A percentile compares a stretch with the other conserved stretches of the same genome.
phyloP scores from a whole-genome alignment of 2,113 vertebrate species.

The Istiophorus platypterus region DNA sequence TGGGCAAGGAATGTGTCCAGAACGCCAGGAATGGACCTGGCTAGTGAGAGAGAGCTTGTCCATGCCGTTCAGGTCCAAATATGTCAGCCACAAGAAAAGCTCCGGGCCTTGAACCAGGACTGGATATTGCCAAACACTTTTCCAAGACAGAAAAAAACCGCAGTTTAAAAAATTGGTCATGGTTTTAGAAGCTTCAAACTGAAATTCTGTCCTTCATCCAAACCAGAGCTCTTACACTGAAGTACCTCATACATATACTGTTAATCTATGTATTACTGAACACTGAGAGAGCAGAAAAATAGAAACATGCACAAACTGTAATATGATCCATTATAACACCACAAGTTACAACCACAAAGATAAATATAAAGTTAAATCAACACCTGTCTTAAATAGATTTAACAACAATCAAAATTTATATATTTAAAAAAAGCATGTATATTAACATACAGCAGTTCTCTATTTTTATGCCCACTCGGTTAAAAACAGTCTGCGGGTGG shows the following conservation, averaged over 20 bases:
- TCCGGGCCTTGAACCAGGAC: slow-evolving; percentile 41
- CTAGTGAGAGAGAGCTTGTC: slow-evolving; percentile 3
- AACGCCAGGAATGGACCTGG: slow-evolving; percentile 26
- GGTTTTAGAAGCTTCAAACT: slow-evolving; percentile 9
- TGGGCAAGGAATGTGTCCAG: slow-evolving; percentile 71
- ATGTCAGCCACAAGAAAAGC: slow-evolving; percentile 27
- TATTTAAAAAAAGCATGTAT: too few relatives aligned
- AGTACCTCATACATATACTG: slow-evolving; percentile 4
- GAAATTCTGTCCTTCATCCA: background rate
- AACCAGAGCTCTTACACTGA: slow-evolving; percentile 7
- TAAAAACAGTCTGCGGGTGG: too few relatives aligned
- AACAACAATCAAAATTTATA: background rate
- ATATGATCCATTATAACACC: background rate
- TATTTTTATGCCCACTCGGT: background rate
- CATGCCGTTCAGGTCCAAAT: slow-evolving; percentile 22
- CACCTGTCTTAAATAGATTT: background rate
- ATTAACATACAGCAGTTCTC: background rate
- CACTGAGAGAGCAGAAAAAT: background rate
- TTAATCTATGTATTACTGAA: background rate
- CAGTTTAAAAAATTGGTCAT: slow-evolving; percentile 2
- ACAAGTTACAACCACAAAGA: slow-evolving; percentile 15
- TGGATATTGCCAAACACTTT: slow-evolving; percentile 4
- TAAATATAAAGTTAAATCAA: background rate
- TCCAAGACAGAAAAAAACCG: slow-evolving; percentile 3
- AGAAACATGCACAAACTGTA: background rate